Evolutionary conservation across 2,888 invertebrate species (phyloP).

Genomic region (Andrena chrysosceles): DNA sequence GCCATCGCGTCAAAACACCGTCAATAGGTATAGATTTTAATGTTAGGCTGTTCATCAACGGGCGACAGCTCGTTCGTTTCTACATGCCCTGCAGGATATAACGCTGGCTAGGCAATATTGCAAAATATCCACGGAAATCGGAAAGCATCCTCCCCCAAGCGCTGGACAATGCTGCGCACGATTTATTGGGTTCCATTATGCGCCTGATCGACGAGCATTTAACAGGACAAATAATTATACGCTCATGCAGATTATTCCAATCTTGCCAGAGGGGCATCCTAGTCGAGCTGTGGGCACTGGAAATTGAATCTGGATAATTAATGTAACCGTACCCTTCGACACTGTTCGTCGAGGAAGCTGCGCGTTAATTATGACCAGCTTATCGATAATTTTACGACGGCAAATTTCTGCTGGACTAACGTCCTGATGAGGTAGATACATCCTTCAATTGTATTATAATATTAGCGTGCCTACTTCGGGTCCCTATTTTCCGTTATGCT

Average conservation of each 20-base stretch:
- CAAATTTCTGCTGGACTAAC: neutral
- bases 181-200: conserved; percentile 9
- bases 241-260: neutral
- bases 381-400: neutral
- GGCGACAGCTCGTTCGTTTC: conserved; percentile 25
- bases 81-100: neutral
- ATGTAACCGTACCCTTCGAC: conserved; percentile 20
- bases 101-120: conserved; percentile 6
- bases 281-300: neutral
- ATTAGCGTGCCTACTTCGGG: too few relatives aligned
- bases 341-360: conserved; percentile 6
- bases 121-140: conserved; percentile 17
- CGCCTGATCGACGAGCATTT: neutral
- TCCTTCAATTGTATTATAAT: too few relatives aligned
- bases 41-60: conserved; percentile 33
- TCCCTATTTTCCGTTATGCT: neutral
- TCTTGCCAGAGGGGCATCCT: too few relatives aligned
- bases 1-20: conserved; percentile 10
- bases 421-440: neutral
- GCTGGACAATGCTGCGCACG: neutral
- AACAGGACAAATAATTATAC: neutral
- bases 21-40: conserved; percentile 35
- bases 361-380: neutral
- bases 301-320: conserved; percentile 17
- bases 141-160: neutral